Conservation (phyloP, 2,888 invertebrate species). For the Microctonus brassicae region DNA sequence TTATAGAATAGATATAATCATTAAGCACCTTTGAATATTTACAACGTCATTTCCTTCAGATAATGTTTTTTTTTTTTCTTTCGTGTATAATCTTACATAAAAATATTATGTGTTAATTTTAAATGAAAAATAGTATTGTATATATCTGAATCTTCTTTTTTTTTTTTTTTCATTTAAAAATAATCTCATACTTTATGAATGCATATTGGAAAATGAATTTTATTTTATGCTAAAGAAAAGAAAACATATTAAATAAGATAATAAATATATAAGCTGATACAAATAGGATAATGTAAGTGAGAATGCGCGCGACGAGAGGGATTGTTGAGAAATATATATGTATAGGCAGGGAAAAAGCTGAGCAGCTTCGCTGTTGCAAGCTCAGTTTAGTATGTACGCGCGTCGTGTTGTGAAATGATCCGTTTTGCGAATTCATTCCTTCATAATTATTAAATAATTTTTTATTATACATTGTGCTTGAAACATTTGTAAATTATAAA, state of each 20-base stretch:
- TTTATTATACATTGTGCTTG: background rate
- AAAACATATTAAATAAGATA: background rate
- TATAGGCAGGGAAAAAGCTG: slow-evolving; percentile 50
- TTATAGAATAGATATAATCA: background rate
- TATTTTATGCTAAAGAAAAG: background rate
- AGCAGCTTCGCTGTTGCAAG: slow-evolving; percentile 56
- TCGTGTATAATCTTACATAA: too few species aligned
- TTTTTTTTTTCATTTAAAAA: too few species aligned
- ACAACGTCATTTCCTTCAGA: background rate
- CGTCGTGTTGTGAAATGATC: slow-evolving; percentile 55
- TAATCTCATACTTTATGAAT: too few species aligned
- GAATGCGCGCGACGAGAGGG: slow-evolving; percentile 58
- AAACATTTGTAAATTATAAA: background rate
- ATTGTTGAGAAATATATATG: slow-evolving; percentile 56
- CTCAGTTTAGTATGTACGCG: slow-evolving; percentile 63
- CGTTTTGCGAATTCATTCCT: background rate
- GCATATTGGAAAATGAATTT: too few species aligned
- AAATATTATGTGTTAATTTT: too few species aligned
- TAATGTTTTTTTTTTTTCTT: background rate
- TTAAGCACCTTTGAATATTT: background rate
- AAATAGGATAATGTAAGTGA: slow-evolving; percentile 44
- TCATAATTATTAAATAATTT: background rate
- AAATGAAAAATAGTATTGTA: too few species aligned
- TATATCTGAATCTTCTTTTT: too few species aligned
- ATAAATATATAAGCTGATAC: background rate